These are phyloP conservation scores for Zaprionus africanus DNA, from an alignment of 1,140 invertebrate genomes.

Conservation along the genomic window DNA sequence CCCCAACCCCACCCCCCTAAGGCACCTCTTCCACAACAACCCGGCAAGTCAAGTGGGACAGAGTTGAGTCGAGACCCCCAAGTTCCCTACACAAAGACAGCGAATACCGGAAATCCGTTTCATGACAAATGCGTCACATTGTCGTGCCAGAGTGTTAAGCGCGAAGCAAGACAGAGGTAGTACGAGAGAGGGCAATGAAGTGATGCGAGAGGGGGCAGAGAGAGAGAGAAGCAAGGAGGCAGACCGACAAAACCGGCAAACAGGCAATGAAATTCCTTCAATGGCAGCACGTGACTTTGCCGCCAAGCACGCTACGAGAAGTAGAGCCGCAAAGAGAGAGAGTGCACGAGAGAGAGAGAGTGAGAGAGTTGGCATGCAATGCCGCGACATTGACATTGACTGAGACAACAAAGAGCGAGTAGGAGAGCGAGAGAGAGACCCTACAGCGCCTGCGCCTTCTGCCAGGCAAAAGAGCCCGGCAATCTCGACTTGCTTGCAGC, in stretches of 20 bases:
- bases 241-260: slow-evolving; percentile 62
- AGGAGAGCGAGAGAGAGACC: slow-evolving; percentile 21
- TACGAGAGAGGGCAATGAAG: not conserved
- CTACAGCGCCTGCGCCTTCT: slow-evolving; percentile 44
- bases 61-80: slow-evolving; percentile 19
- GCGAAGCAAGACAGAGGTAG: slow-evolving; percentile 6
- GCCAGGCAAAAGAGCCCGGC: slow-evolving; percentile 4
- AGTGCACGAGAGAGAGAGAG: not conserved
- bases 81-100: slow-evolving; percentile 50
- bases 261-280: slow-evolving; percentile 77
- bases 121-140: slow-evolving; percentile 81
- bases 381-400: slow-evolving; percentile 72
- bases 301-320: slow-evolving; percentile 23
- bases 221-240: not conserved
- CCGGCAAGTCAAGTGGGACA: slow-evolving; percentile 62
- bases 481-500: slow-evolving; percentile 54
- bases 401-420: slow-evolving; percentile 20
- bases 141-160: slow-evolving; percentile 67
- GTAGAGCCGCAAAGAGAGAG: slow-evolving; percentile 16
- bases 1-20: not conserved
- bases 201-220: not conserved
- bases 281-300: slow-evolving; percentile 75
- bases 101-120: slow-evolving; percentile 81
- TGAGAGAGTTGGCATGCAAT: not conserved
- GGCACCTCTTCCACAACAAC: not conserved